A percentile compares a stretch with the other conserved stretches of the same genome.
These are phyloP conservation scores for Nothoprocta perdicaria DNA, from an alignment of 2,113 vertebrate genomes.

Conservation along the genomic window DNA sequence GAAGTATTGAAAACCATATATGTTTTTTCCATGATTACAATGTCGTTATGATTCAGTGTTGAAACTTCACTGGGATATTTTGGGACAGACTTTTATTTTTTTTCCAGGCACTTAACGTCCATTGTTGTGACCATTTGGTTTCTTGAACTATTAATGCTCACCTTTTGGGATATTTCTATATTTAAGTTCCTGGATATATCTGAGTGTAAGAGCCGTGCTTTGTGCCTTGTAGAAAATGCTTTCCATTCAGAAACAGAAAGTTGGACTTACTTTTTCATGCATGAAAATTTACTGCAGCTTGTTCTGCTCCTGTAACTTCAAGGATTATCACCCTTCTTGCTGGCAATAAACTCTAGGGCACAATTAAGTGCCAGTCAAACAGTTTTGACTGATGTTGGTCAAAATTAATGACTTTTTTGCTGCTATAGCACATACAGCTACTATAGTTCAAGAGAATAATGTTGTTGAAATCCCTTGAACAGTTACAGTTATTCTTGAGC, in stretches of 20 bases:
- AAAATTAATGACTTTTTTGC: background rate
- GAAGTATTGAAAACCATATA: background rate
- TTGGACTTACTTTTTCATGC: background rate
- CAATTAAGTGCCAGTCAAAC: background rate
- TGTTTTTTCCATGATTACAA: background rate
- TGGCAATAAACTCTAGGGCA: background rate
- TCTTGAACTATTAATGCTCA: background rate
- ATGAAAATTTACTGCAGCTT: background rate
- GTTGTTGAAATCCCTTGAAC: conserved; percentile 46
- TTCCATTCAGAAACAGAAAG: background rate
- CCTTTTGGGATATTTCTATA: background rate
- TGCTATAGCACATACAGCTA: background rate
- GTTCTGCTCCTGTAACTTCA: background rate
- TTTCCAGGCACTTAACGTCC: background rate
- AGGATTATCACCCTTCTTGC: background rate
- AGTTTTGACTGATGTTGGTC: background rate
- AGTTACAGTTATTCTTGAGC: conserved; percentile 63
- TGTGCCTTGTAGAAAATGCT: background rate
- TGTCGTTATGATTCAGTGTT: background rate
- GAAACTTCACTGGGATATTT: conserved; percentile 6
- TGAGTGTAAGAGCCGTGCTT: background rate
- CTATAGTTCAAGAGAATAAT: background rate
- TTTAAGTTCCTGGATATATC: background rate
- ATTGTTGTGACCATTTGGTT: background rate
- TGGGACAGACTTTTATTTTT: background rate